Conservation (phyloP, 2,797 vertebrate genomes). For the Nannoperca obscura region DNA sequence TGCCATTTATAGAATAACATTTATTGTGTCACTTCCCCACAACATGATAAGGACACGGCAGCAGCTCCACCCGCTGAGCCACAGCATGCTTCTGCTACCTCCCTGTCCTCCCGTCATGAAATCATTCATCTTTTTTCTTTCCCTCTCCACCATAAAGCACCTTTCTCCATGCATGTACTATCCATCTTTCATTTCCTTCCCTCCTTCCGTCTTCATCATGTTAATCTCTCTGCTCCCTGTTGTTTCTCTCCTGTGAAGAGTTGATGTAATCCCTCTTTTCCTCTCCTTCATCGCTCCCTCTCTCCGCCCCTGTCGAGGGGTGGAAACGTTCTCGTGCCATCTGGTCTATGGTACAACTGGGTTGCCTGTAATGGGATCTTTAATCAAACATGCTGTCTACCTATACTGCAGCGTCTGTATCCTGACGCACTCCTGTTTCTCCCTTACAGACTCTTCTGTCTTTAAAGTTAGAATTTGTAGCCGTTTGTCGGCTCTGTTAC, state of each 20-base stretch:
- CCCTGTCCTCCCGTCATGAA: neutral
- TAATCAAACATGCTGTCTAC: constrained; percentile 41
- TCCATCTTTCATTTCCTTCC: neutral
- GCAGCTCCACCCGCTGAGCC: neutral
- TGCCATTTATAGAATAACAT: neutral
- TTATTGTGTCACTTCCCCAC: neutral
- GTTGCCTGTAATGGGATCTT: constrained; percentile 55
- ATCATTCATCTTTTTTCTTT: neutral
- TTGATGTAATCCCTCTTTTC: constrained; percentile 48
- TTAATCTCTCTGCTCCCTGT: constrained; percentile 38
- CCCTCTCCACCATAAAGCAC: neutral
- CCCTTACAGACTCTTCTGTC: neutral
- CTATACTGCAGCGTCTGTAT: neutral
- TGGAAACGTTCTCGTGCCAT: constrained; percentile 48
- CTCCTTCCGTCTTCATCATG: neutral
- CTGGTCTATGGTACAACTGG: constrained; percentile 53
- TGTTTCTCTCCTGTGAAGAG: constrained; percentile 47
- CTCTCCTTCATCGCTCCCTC: constrained; percentile 7
- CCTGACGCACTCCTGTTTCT: neutral
- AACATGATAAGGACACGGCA: neutral
- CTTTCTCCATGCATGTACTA: neutral
- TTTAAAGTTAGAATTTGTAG: neutral
- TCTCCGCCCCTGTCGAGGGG: constrained; percentile 27
- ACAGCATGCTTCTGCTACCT: neutral
- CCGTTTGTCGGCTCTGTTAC: neutral